Evolutionary conservation across 2,888 invertebrate genomes (phyloP).

Genomic region (Aleiodes testaceus): DNA sequence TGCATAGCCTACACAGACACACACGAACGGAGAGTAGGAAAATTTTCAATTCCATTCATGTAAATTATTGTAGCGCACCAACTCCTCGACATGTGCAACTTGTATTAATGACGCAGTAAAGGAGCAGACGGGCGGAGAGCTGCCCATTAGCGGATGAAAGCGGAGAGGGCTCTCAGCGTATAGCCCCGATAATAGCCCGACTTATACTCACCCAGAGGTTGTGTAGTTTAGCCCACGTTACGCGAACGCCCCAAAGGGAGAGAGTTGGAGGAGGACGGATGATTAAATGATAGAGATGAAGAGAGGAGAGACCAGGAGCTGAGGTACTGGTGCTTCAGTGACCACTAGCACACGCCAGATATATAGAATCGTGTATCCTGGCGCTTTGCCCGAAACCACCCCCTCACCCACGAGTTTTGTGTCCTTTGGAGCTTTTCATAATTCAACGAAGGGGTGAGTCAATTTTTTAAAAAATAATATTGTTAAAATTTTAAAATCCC

Average conservation of each 20-base stretch:
- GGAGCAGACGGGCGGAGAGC: slow-evolving; percentile 72
- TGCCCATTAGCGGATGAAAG: slow-evolving; percentile 73
- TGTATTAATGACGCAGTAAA: slow-evolving; percentile 73
- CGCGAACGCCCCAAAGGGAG: slow-evolving; percentile 56
- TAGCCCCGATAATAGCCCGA: slow-evolving; percentile 73
- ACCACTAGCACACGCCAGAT: slow-evolving; percentile 47
- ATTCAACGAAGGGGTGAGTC: not conserved
- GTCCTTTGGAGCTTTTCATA: slow-evolving; percentile 41
- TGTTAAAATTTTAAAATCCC: too few species aligned
- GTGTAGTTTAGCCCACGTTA: slow-evolving; percentile 70
- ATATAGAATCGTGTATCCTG: slow-evolving; percentile 54
- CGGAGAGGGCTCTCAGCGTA: slow-evolving; percentile 72
- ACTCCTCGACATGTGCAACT: slow-evolving; percentile 72
- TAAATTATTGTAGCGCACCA: slow-evolving; percentile 73
- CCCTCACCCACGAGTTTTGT: slow-evolving; percentile 47
- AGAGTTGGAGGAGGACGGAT: slow-evolving; percentile 14
- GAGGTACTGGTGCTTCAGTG: slow-evolving; percentile 30
- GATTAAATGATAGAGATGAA: slow-evolving; percentile 26
- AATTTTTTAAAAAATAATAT: too few species aligned
- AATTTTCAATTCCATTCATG: slow-evolving; percentile 73
- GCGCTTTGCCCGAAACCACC: slow-evolving; percentile 64
- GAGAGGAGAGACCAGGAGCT: slow-evolving; percentile 25
- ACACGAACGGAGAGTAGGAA: slow-evolving; percentile 62
- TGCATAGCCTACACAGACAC: slow-evolving; percentile 4
- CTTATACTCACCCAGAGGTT: slow-evolving; percentile 69